Percentiles rank a stretch among this genome's conserved stretches.
Conservation (phyloP, 2,797 vertebrate species). For the Furcifer pardalis region DNA sequence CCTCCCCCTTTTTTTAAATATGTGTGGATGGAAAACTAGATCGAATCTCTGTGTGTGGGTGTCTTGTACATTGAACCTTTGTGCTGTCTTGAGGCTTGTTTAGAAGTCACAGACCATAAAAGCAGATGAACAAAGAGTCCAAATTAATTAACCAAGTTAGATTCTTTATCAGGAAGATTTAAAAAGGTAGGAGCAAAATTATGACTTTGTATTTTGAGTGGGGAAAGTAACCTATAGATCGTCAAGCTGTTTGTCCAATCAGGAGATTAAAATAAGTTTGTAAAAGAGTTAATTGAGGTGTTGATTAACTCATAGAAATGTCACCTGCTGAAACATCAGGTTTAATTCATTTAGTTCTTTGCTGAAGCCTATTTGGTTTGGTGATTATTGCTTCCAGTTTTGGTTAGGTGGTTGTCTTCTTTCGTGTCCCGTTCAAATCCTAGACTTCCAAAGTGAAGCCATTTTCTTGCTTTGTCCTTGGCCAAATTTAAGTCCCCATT, state of each 20-base stretch:
- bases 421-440: too few species aligned
- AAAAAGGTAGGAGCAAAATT: neutral
- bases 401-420: too few species aligned
- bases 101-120: conserved; percentile 32
- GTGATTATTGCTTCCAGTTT: too few species aligned
- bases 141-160: conserved; percentile 64
- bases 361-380: neutral
- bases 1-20: too few species aligned
- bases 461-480: too few species aligned
- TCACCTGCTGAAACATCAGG: neutral
- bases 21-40: neutral
- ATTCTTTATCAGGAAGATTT: conserved; percentile 43
- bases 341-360: neutral
- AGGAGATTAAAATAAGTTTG: neutral
- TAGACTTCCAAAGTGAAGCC: too few species aligned
- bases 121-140: conserved; percentile 42
- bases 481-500: too few species aligned
- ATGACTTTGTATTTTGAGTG: too few species aligned
- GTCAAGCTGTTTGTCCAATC: neutral
- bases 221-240: too few species aligned
- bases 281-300: neutral
- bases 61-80: neutral
- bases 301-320: neutral
- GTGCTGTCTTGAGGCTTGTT: conserved; percentile 28
- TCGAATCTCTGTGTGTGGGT: neutral